These are phyloP conservation scores for Bombus terrestris DNA, from an alignment of 1,140 invertebrate species.

Conservation along the genomic window DNA sequence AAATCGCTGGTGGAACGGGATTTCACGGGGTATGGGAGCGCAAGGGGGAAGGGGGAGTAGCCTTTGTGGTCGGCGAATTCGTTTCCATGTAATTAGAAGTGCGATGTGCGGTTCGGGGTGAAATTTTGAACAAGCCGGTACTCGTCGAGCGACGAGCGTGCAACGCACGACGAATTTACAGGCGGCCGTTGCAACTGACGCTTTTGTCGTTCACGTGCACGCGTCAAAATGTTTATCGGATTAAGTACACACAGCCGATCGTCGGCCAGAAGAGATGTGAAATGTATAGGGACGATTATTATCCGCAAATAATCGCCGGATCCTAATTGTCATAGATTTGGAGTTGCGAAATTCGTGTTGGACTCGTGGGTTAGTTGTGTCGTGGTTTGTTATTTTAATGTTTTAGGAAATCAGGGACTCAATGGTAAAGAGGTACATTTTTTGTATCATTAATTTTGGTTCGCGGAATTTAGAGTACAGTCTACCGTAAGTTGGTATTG, in stretches of 20 bases:
- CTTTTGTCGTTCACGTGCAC: background rate
- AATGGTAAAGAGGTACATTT: no score
- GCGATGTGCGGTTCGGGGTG: slow-evolving; percentile 18
- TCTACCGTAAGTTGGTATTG: no score
- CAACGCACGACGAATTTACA: slow-evolving; percentile 21
- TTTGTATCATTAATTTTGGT: no score
- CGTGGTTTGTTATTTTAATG: background rate
- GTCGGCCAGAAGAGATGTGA: background rate
- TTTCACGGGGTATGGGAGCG: background rate
- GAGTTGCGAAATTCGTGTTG: background rate
- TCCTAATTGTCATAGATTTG: slow-evolving; percentile 27
- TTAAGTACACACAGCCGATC: slow-evolving; percentile 28
- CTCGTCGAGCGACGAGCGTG: background rate
- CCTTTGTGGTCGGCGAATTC: slow-evolving; percentile 30
- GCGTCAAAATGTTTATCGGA: slow-evolving; percentile 14
- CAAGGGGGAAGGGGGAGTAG: background rate
- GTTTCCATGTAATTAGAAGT: slow-evolving; percentile 43
- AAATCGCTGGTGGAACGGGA: slow-evolving; percentile 14
- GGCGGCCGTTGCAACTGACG: slow-evolving; percentile 19
- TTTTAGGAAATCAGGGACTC: no score
- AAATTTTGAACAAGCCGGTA: slow-evolving; percentile 24
- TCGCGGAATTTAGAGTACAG: no score
- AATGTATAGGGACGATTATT: slow-evolving; percentile 31
- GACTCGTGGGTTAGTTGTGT: background rate
- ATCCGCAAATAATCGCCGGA: slow-evolving; percentile 38